Percentiles rank a stretch among this genome's conserved stretches.
phyloP scores from a whole-genome alignment of 2,113 vertebrate species.

The Lonchura striata region DNA sequence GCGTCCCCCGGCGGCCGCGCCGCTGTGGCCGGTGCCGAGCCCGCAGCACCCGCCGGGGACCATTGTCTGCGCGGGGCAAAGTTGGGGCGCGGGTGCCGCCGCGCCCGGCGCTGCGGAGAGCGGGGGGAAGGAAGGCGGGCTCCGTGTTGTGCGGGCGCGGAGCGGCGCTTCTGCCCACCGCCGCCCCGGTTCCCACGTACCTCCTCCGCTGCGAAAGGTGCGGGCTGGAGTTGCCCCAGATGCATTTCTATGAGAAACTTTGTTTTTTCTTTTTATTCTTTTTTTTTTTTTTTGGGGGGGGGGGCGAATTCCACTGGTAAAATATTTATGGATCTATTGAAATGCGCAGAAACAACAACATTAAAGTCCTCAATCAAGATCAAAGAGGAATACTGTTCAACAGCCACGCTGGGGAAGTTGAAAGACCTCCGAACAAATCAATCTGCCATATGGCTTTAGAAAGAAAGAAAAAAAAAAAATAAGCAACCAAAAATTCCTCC shows the following conservation, averaged over 20 bases:
- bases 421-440: slow-evolving; percentile 37
- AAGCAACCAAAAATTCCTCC: not conserved
- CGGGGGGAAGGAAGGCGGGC: not conserved
- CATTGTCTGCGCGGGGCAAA: slow-evolving; percentile 90
- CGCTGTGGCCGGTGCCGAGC: slow-evolving; percentile 80
- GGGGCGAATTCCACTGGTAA: slow-evolving; percentile 25
- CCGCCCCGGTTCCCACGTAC: not conserved
- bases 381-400: slow-evolving; percentile 22
- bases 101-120: not conserved
- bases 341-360: slow-evolving; percentile 17
- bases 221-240: not conserved
- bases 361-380: slow-evolving; percentile 17
- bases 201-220: not conserved
- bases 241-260: not conserved
- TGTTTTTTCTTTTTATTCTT: not conserved
- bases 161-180: not conserved
- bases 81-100: slow-evolving; percentile 69
- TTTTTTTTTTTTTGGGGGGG: not conserved
- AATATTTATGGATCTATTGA: slow-evolving; percentile 26
- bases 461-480: too few species aligned
- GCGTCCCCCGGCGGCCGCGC: slow-evolving; percentile 64
- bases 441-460: not conserved
- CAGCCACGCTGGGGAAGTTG: slow-evolving; percentile 36
- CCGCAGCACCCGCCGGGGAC: slow-evolving; percentile 74
- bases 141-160: not conserved